Base-by-base conservation (phyloP, 2,888 invertebrate species). In the Campaea margaritaria region DNA sequence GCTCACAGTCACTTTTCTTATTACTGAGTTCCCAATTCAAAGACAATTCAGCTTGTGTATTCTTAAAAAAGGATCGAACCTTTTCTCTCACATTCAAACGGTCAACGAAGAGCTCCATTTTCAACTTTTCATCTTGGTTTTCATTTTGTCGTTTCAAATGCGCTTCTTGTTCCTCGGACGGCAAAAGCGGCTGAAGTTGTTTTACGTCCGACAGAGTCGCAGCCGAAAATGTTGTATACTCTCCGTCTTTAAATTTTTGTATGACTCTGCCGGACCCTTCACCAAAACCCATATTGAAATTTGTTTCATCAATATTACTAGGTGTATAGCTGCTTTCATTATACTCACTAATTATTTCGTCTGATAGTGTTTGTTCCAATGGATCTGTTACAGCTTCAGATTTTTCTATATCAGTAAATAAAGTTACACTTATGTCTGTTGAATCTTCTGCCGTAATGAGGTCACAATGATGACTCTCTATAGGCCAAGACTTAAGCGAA, bases 161-260 rank as follows among this genome's bases (percentile, higher is more conserved):
- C 4, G 16, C 39, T 28, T 74, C 66, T 63, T 75, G 67, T 72
- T 74, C 72, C 74, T 81, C 80, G 82, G 87, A 86, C 83, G 75
- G 75, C 82, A 85, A 83, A 83, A 83, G 83, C 90, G 91, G 93
- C 92, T 92, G 92, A 85, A 81, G 75, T 81, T 86, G 92, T 85
- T 93, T 93, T 89, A 92, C 92, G 93, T 93, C 93, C 93, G 93
- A 91, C 93, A 93, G 93, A 92, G 91, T 90, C 91, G 91, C 93
- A 92, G 93, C 92, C 93, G 93, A 89, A 87, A 87, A 78, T 82
- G 86, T 86, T 84, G 78, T 73, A 76, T 81, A 77, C 79, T 78
- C 82, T 83, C 74, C 79, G 72, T 81, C 79, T 82, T 81, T 80
- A 74, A 82, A 87, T 89, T 88, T 85, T 88, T 87, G 85, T 82